Evolutionary conservation across 1,140 invertebrate genomes (phyloP).

Genomic region (Trachymyrmex septentrionalis): DNA sequence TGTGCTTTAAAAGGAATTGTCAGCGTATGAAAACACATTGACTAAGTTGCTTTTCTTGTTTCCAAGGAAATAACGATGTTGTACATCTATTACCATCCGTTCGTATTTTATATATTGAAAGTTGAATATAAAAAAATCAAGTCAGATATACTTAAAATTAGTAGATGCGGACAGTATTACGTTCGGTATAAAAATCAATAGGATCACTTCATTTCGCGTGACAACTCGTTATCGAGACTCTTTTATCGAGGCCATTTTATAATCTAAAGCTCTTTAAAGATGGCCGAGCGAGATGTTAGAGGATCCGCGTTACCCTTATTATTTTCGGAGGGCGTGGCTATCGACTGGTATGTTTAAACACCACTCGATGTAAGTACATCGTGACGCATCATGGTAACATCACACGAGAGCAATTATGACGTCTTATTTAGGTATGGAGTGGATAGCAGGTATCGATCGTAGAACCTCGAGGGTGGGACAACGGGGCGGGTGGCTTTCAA

Average conservation of each 20-base stretch:
- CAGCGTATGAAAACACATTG: slow-evolving; percentile 1
- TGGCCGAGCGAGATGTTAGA: slow-evolving; percentile 31
- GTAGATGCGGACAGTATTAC: not conserved
- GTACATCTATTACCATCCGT: not conserved
- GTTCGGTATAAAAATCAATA: not conserved
- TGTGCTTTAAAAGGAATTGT: slow-evolving; percentile 18
- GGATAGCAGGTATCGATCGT: slow-evolving; percentile 51
- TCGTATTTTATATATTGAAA: not conserved
- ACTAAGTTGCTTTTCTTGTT: slow-evolving; percentile 40
- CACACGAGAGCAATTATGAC: slow-evolving; percentile 20
- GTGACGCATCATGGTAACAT: slow-evolving; percentile 18
- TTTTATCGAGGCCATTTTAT: slow-evolving; percentile 4
- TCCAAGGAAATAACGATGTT: slow-evolving; percentile 26
- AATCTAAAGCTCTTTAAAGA: slow-evolving; percentile 27
- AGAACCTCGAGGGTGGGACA: slow-evolving; percentile 33
- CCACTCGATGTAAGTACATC: not conserved
- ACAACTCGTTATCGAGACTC: not conserved
- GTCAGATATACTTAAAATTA: not conserved
- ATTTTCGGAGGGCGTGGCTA: slow-evolving; percentile 45
- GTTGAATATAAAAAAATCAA: not conserved
- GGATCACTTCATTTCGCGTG: not conserved
- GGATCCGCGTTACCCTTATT: not conserved
- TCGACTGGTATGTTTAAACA: slow-evolving; percentile 35
- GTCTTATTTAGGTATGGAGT: slow-evolving; percentile 29
- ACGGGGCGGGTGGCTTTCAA: slow-evolving; percentile 18